Evolutionary conservation across 2,113 vertebrate genomes (phyloP).

Genomic region (Xiphophorus couchianus): DNA sequence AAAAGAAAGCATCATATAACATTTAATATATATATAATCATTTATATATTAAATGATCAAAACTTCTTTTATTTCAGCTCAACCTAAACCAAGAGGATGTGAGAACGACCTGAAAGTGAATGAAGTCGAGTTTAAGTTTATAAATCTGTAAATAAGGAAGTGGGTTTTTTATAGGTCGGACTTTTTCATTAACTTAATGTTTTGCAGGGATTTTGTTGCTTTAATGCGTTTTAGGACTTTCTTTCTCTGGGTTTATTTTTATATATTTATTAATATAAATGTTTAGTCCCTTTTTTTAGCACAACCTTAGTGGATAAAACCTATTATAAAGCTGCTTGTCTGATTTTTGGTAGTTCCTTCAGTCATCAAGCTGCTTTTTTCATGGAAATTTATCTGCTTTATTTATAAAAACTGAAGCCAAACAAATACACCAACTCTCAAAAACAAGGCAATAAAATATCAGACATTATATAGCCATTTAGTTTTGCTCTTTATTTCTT

Average conservation of each 20-base stretch:
- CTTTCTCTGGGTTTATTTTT: too few relatives aligned
- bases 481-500: slow-evolving; percentile 22
- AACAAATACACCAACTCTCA: background rate
- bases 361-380: background rate
- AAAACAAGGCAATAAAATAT: slow-evolving; percentile 63
- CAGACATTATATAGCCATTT: slow-evolving; percentile 21
- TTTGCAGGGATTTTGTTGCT: too few relatives aligned
- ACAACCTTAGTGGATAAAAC: too few relatives aligned
- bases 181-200: too few relatives aligned
- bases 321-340: background rate
- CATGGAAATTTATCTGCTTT: background rate
- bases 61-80: background rate
- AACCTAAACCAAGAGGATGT: background rate
- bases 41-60: background rate
- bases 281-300: too few relatives aligned
- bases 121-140: background rate
- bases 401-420: background rate
- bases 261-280: too few relatives aligned
- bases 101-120: background rate
- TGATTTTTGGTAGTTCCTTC: background rate
- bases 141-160: background rate
- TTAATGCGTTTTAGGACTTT: too few relatives aligned
- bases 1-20: background rate
- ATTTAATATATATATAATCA: too few relatives aligned
- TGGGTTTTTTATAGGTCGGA: background rate